Conservation (phyloP, 2,888 invertebrate species). For the Drosophila diplacantha region DNA sequence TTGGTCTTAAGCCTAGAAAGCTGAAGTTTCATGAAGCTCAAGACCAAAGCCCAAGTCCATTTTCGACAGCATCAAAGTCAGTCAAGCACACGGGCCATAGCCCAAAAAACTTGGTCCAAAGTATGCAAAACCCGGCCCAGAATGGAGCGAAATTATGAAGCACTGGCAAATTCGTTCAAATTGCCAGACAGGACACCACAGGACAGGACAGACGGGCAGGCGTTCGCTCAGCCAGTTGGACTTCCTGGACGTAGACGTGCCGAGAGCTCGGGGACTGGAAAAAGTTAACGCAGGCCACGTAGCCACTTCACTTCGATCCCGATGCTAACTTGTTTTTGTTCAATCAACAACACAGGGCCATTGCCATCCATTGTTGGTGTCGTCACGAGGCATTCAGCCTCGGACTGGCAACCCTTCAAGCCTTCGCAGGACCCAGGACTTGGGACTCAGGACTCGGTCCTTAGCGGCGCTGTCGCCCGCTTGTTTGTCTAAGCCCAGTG, state of each 20-base stretch:
- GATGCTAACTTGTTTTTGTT: constrained; percentile 61
- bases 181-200: constrained; percentile 28
- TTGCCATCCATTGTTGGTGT: constrained; percentile 30
- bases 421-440: neutral
- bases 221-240: constrained; percentile 1
- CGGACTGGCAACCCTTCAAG: neutral
- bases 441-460: neutral
- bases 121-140: constrained; percentile 43
- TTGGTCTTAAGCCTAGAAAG: constrained; percentile 28
- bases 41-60: constrained; percentile 27
- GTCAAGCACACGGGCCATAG: constrained; percentile 50
- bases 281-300: constrained; percentile 50
- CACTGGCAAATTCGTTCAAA: constrained; percentile 42
- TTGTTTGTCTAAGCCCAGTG: constrained; percentile 65
- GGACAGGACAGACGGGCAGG: neutral
- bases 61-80: constrained; percentile 57
- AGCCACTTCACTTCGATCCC: constrained; percentile 43
- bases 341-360: constrained; percentile 66
- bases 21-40: constrained; percentile 48
- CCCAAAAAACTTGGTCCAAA: constrained; percentile 44
- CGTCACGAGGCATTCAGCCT: constrained; percentile 5
- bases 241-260: constrained; percentile 43
- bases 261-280: constrained; percentile 16
- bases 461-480: constrained; percentile 28
- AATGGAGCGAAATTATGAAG: constrained; percentile 55